These are phyloP conservation scores for Gambusia yucatana DNA, from an alignment of 2,797 vertebrate genomes.

Conservation along the genomic window DNA sequence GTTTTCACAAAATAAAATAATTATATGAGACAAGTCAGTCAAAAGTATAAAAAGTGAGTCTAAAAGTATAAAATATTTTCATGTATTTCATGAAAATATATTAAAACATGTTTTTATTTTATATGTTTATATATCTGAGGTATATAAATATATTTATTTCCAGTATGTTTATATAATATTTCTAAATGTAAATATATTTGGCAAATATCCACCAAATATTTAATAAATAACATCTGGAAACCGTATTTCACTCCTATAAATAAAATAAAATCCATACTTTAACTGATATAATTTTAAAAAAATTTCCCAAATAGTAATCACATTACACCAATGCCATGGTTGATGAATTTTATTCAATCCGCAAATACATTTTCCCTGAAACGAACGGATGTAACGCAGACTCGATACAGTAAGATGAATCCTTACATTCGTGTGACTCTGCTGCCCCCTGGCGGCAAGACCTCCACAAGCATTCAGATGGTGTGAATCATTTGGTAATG, in stretches of 20 bases:
- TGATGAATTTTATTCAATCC: slow-evolving; percentile 67
- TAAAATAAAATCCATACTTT: neutral
- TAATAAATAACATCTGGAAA: neutral
- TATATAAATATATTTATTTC: too few species aligned
- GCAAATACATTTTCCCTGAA: slow-evolving; percentile 69
- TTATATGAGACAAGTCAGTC: neutral
- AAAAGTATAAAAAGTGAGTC: too few species aligned
- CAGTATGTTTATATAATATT: too few species aligned
- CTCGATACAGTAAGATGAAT: slow-evolving; percentile 52
- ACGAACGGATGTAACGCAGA: slow-evolving; percentile 51
- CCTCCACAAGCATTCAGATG: slow-evolving; percentile 12
- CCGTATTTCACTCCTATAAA: neutral
- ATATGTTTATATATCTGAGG: too few species aligned
- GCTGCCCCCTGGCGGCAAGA: slow-evolving; percentile 71
- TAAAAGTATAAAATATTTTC: neutral
- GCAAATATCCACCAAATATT: too few species aligned
- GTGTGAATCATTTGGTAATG: slow-evolving; percentile 17
- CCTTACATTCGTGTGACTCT: slow-evolving; percentile 64
- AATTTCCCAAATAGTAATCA: slow-evolving; percentile 1
- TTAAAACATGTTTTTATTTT: too few species aligned
- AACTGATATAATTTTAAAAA: neutral
- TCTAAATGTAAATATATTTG: too few species aligned
- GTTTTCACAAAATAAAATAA: neutral
- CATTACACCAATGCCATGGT: slow-evolving; percentile 34
- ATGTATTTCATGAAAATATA: too few species aligned